These are phyloP conservation scores for Etheostoma perlongum DNA, from an alignment of 2,797 vertebrate species.

Conservation along the genomic window DNA sequence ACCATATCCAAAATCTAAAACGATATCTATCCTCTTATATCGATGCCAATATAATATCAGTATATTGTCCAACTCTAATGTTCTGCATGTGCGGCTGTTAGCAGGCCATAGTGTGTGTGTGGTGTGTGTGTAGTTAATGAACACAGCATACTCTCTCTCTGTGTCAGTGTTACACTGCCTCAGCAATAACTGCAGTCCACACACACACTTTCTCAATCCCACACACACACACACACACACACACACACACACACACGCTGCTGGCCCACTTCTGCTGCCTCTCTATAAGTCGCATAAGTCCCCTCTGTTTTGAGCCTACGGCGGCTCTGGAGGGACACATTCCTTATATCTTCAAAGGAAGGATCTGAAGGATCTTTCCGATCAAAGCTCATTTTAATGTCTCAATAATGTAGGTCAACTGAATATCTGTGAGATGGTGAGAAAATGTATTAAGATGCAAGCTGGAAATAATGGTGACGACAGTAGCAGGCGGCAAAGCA, in stretches of 20 bases:
- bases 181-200: conserved; percentile 51
- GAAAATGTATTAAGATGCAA: conserved; percentile 23
- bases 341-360: conserved; percentile 57
- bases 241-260: conserved; percentile 15
- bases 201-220: conserved; percentile 15
- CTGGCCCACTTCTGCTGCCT: conserved; percentile 65
- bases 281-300: conserved; percentile 15
- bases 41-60: no score
- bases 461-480: background rate
- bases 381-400: conserved; percentile 55
- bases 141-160: conserved; percentile 44
- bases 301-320: conserved; percentile 47
- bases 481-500: fast-evolving
- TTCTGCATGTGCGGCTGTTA: background rate
- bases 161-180: conserved; percentile 71
- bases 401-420: conserved; percentile 69
- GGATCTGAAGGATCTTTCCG: conserved; percentile 26
- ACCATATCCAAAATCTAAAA: no score
- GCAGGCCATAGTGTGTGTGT: background rate
- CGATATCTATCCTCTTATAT: no score
- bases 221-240: conserved; percentile 4
- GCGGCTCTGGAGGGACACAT: conserved; percentile 59
- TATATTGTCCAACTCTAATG: no score
- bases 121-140: conserved; percentile 1
- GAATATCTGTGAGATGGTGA: conserved; percentile 39